These are phyloP conservation scores for Automeris io DNA, from an alignment of 2,888 invertebrate genomes.

Conservation along the genomic window DNA sequence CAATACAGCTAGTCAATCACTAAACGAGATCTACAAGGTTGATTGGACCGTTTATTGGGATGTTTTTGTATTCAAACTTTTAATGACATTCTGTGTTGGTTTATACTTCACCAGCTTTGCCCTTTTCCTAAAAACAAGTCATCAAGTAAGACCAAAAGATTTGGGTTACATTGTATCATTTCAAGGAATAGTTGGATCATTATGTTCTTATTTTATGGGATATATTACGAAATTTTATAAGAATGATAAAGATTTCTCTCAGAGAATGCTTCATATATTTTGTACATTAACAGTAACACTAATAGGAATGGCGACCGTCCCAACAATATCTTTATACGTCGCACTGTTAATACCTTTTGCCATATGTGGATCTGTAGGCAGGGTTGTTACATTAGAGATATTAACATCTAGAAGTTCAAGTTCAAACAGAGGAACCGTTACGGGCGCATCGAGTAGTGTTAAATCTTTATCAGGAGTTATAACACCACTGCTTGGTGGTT, in stretches of 20 bases:
- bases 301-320: slow-evolving; percentile 48
- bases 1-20: slow-evolving; percentile 36
- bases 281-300: slow-evolving; percentile 50
- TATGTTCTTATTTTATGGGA: slow-evolving; percentile 58
- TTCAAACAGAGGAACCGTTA: slow-evolving; percentile 71
- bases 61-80: slow-evolving; percentile 64
- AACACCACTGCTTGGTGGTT: slow-evolving; percentile 72
- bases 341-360: slow-evolving; percentile 64
- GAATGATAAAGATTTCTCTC: slow-evolving; percentile 46
- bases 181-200: slow-evolving; percentile 59
- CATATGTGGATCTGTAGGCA: slow-evolving; percentile 55
- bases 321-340: slow-evolving; percentile 48
- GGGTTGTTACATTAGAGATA: slow-evolving; percentile 66
- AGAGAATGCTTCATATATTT: slow-evolving; percentile 62
- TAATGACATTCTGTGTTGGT: slow-evolving; percentile 63
- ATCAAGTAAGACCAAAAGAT: slow-evolving; percentile 55
- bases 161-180: slow-evolving; percentile 75
- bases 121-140: slow-evolving; percentile 58
- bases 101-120: slow-evolving; percentile 68
- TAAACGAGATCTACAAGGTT: slow-evolving; percentile 56
- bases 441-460: slow-evolving; percentile 74
- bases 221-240: slow-evolving; percentile 56
- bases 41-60: slow-evolving; percentile 73
- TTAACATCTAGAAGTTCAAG: slow-evolving; percentile 58
- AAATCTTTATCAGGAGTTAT: slow-evolving; percentile 73